phyloP scores from a whole-genome alignment of 2,113 vertebrate genomes.

The Peucedramus taeniatus region DNA sequence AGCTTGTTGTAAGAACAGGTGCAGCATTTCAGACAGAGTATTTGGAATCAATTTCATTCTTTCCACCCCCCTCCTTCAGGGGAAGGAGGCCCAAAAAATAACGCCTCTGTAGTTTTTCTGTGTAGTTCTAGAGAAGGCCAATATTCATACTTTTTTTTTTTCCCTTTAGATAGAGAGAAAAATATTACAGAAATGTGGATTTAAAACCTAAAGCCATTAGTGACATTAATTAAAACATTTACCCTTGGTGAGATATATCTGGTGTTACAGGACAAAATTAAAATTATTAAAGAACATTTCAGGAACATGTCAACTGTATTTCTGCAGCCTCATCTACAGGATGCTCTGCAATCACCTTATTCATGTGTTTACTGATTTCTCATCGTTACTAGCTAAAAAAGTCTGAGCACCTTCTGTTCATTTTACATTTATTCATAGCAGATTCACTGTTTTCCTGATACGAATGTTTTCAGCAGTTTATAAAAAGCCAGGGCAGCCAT shows the following conservation, averaged over 20 bases:
- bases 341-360: not conserved
- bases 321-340: not conserved
- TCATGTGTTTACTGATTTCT: not conserved
- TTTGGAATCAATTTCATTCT: not conserved
- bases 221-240: not conserved
- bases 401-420: not conserved
- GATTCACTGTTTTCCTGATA: not conserved
- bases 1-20: not conserved
- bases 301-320: not conserved
- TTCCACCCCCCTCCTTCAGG: not conserved
- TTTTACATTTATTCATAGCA: not conserved
- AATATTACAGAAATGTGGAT: not conserved
- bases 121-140: not conserved
- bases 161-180: not conserved
- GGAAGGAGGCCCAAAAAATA: not conserved
- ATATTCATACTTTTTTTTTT: not conserved
- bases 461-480: not conserved
- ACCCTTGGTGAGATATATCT: not conserved
- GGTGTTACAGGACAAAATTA: not conserved
- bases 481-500: not conserved
- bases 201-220: not conserved
- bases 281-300: not conserved
- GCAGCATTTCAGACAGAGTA: not conserved
- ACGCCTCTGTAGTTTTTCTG: not conserved
- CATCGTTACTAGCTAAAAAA: not conserved